Conservation (phyloP, 2,797 vertebrate genomes). For the Dendrocincla tyrannina region DNA sequence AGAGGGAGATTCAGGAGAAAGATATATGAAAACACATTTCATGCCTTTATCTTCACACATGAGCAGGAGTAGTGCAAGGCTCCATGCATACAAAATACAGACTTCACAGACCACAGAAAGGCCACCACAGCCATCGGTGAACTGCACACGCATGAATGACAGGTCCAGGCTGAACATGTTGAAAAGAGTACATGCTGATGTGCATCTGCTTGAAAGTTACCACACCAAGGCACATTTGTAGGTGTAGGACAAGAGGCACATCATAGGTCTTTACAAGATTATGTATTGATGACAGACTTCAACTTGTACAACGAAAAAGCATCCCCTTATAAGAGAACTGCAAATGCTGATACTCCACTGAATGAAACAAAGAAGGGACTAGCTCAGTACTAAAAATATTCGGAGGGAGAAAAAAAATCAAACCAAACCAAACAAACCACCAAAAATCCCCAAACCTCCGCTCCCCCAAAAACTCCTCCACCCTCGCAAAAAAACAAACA, state of each 20-base stretch:
- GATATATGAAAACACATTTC: background rate
- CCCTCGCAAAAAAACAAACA: too few relatives aligned
- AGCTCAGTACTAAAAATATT: background rate
- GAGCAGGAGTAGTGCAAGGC: background rate
- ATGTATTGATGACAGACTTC: background rate
- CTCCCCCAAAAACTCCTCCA: too few relatives aligned
- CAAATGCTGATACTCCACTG: background rate
- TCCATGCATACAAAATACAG: background rate
- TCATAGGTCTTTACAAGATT: background rate
- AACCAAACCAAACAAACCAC: background rate
- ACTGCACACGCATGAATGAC: background rate
- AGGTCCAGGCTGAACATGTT: background rate
- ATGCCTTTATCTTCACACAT: background rate
- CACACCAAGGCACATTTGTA: background rate
- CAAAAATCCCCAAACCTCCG: too few relatives aligned
- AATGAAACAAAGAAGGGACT: background rate
- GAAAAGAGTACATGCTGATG: background rate
- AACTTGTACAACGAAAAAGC: background rate
- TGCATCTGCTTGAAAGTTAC: background rate
- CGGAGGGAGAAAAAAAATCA: background rate
- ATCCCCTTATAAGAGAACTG: background rate
- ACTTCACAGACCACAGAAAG: background rate
- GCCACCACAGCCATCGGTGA: background rate
- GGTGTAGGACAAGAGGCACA: background rate
- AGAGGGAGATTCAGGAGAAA: background rate